These are phyloP conservation scores for Heliconius erato DNA, from an alignment of 2,888 invertebrate species.

Conservation along the genomic window DNA sequence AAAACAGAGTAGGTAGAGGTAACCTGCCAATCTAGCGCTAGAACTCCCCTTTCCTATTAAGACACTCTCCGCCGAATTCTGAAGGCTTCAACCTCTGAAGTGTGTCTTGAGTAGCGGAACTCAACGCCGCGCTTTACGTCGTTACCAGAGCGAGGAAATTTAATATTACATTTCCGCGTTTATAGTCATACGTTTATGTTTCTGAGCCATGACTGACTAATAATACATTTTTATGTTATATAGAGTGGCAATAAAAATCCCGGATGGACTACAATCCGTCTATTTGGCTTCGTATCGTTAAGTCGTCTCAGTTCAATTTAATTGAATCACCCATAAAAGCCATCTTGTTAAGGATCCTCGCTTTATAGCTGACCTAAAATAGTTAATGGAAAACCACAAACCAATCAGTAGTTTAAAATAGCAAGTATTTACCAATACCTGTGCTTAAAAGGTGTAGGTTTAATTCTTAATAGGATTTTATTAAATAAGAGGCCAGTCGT, in stretches of 20 bases:
- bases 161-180: no score
- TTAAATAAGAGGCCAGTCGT: background rate
- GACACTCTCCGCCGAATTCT: no score
- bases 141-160: no score
- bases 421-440: background rate
- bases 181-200: no score
- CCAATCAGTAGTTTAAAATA: slow-evolving; percentile 21
- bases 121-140: no score
- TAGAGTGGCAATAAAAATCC: slow-evolving; percentile 24
- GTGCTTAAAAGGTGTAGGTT: background rate
- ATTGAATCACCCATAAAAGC: slow-evolving; percentile 45
- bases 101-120: no score
- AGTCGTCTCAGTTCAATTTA: slow-evolving; percentile 30
- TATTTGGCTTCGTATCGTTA: slow-evolving; percentile 24
- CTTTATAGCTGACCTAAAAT: slow-evolving; percentile 35
- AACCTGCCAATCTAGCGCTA: no score
- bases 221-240: slow-evolving; percentile 3
- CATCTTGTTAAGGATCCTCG: slow-evolving; percentile 38
- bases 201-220: background rate
- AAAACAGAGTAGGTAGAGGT: no score
- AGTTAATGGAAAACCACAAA: slow-evolving; percentile 33
- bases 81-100: no score
- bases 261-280: slow-evolving; percentile 17
- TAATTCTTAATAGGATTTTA: background rate
- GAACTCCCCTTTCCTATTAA: no score